phyloP scores from a whole-genome alignment of 92 coral and sea anemone genomes.

The Porites evermanni region DNA sequence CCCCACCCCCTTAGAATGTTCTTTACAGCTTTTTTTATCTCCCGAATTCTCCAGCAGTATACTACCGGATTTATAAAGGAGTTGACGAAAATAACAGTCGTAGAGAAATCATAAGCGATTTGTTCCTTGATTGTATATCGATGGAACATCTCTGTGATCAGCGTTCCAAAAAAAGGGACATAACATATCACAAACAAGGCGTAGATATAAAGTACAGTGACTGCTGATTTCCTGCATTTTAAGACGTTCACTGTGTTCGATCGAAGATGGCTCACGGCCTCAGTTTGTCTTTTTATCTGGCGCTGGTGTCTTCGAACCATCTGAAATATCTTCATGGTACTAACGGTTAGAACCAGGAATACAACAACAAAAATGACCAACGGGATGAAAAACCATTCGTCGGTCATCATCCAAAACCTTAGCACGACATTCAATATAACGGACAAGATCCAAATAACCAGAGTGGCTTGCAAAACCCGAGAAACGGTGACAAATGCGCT shows the following conservation, averaged over 20 bases:
- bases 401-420: neutral
- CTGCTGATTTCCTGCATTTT: conserved; percentile 17
- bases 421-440: neutral
- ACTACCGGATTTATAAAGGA: conserved; percentile 40
- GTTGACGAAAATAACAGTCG: conserved; percentile 40
- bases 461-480: neutral
- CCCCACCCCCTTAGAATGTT: neutral
- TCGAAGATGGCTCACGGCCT: neutral
- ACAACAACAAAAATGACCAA: conserved; percentile 1
- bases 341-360: neutral
- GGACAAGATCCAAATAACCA: conserved; percentile 12
- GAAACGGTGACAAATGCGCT: conserved; percentile 25
- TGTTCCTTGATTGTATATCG: conserved; percentile 23
- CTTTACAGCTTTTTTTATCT: conserved; percentile 18
- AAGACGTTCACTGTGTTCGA: neutral
- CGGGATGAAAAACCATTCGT: neutral
- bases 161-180: conserved; percentile 15
- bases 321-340: neutral
- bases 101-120: conserved; percentile 35
- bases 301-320: neutral
- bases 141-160: conserved; percentile 4
- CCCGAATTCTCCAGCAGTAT: conserved; percentile 40
- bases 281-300: neutral
- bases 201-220: conserved; percentile 18
- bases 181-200: conserved; percentile 20